A percentile compares a stretch with the other conserved stretches of the same genome.
Evolutionary conservation across 2,888 invertebrate species (phyloP).

Genomic region (Habroteleia sp.): DNA sequence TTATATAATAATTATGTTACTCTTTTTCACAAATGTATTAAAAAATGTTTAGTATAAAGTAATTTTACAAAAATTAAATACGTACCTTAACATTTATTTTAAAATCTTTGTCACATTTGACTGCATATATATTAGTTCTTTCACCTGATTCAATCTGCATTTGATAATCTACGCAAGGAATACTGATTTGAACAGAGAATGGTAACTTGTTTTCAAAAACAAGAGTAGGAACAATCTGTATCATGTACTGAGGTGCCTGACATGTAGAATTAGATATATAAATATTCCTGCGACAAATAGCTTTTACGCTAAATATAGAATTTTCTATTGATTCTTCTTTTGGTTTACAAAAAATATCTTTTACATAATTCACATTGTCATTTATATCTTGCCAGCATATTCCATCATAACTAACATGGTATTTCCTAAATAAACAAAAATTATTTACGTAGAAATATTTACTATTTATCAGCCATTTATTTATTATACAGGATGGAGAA

Average conservation of each 20-base stretch:
- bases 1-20: neutral
- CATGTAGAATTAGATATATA: slow-evolving; percentile 71
- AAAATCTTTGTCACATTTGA: slow-evolving; percentile 84
- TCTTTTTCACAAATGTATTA: neutral
- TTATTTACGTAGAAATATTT: too few relatives aligned
- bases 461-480: too few relatives aligned
- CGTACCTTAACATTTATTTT: slow-evolving; percentile 80
- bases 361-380: slow-evolving; percentile 85
- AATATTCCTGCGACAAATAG: slow-evolving; percentile 75
- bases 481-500: too few relatives aligned
- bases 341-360: slow-evolving; percentile 85
- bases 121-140: slow-evolving; percentile 85
- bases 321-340: slow-evolving; percentile 77
- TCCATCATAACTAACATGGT: slow-evolving; percentile 86
- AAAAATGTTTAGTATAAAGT: too few relatives aligned
- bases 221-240: slow-evolving; percentile 88
- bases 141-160: slow-evolving; percentile 88
- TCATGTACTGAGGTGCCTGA: slow-evolving; percentile 86
- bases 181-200: slow-evolving; percentile 85
- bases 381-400: slow-evolving; percentile 92
- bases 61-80: neutral
- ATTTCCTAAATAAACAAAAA: slow-evolving; percentile 79
- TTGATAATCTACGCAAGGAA: slow-evolving; percentile 81
- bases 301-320: slow-evolving; percentile 86
- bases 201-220: slow-evolving; percentile 89